These are phyloP conservation scores for Calosoma granatense DNA, from an alignment of 1,140 invertebrate species.

Conservation along the genomic window DNA sequence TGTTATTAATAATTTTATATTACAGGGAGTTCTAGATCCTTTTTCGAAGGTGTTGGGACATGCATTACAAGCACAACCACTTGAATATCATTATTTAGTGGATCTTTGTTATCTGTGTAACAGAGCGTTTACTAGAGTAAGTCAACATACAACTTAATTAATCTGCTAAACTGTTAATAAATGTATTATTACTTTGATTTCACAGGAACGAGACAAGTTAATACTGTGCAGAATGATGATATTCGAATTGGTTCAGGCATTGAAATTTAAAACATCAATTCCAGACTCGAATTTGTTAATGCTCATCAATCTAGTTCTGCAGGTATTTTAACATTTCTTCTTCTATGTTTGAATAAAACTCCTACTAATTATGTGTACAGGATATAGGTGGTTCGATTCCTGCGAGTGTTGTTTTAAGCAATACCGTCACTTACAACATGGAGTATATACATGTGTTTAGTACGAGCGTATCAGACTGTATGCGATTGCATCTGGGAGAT, in stretches of 20 bases:
- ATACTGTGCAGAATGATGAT: constrained; percentile 82
- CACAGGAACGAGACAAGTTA: constrained; percentile 87
- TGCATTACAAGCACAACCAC: constrained; percentile 76
- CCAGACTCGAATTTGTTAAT: constrained; percentile 91
- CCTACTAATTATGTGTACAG: constrained; percentile 33
- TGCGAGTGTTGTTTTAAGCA: constrained; percentile 30
- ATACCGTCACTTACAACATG: constrained; percentile 25
- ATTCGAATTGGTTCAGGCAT: constrained; percentile 86
- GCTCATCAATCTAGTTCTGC: constrained; percentile 78
- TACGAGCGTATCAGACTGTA: constrained; percentile 85
- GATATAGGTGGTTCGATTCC: constrained; percentile 53
- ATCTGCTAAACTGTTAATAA: constrained; percentile 9
- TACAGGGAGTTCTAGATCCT: constrained; percentile 77
- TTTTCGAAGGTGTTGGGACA: constrained; percentile 91
- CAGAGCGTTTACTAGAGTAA: constrained; percentile 67
- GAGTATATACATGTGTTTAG: constrained; percentile 50
- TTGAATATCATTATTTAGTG: constrained; percentile 74
- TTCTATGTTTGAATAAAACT: background rate
- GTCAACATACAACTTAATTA: too few species aligned
- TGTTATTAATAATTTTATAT: constrained; percentile 16
- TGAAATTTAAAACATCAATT: constrained; percentile 89
- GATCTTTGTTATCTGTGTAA: constrained; percentile 87
- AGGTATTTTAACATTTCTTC: constrained; percentile 38
- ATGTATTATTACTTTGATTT: constrained; percentile 18
- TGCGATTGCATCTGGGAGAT: constrained; percentile 86